Evolutionary conservation across 2,888 invertebrate species (phyloP).

Genomic region (Rotaria magnacalcarata): DNA sequence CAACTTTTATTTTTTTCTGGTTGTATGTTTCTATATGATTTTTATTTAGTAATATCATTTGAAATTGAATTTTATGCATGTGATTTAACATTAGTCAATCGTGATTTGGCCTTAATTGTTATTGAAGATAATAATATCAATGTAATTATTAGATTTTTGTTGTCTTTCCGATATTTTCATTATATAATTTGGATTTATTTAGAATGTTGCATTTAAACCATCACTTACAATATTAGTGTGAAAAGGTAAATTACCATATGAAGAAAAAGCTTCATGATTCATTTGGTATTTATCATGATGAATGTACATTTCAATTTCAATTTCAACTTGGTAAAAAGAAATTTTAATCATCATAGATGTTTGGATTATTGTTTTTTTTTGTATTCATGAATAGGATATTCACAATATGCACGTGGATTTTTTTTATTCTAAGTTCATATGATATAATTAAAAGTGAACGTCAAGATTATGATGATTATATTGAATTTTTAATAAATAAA

Average conservation of each 20-base stretch:
- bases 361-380: too few relatives aligned
- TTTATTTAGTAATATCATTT: conserved; percentile 48
- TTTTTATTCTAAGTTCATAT: conserved; percentile 84
- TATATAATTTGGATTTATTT: background rate
- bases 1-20: too few relatives aligned
- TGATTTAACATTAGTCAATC: conserved; percentile 39
- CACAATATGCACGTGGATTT: conserved; percentile 46
- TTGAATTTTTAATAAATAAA: conserved; percentile 77
- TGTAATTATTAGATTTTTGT: background rate
- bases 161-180: background rate
- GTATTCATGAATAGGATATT: conserved; percentile 55
- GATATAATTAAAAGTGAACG: conserved; percentile 85
- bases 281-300: background rate
- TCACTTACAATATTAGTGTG: background rate
- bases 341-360: too few relatives aligned
- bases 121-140: background rate
- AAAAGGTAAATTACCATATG: background rate
- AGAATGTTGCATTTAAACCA: background rate
- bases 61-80: conserved; percentile 42
- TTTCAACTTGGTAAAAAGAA: conserved; percentile 12
- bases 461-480: conserved; percentile 82
- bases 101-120: background rate
- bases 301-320: background rate
- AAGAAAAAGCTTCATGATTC: conserved; percentile 21
- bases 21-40: too few relatives aligned